These are phyloP conservation scores for Paelopatides confundens DNA, from an alignment of 53 echinoderm and acorn worm genomes.

Conservation along the genomic window DNA sequence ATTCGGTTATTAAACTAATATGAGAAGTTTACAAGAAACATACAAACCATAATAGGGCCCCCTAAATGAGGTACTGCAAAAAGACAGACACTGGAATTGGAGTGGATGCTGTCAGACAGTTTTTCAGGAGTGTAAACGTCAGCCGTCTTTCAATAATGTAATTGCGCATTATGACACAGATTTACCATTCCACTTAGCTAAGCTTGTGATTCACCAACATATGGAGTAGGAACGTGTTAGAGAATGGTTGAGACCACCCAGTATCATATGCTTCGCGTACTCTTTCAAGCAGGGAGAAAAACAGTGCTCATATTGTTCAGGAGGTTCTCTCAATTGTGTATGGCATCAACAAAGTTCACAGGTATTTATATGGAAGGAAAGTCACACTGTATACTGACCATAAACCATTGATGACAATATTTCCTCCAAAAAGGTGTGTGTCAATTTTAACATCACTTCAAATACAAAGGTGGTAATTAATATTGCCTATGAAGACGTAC, in stretches of 20 bases:
- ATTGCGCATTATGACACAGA: neutral
- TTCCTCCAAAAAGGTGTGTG: slow-evolving; percentile 8
- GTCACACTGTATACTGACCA: slow-evolving; percentile 59
- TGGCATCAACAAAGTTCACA: slow-evolving; percentile 48
- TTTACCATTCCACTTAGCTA: neutral
- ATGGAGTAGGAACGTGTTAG: neutral
- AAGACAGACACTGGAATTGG: slow-evolving; percentile 27
- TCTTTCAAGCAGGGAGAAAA: too few relatives aligned
- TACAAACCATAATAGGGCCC: neutral
- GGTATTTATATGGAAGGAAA: slow-evolving; percentile 57
- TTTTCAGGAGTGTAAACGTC: too few relatives aligned
- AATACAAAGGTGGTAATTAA: slow-evolving; percentile 47
- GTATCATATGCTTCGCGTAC: neutral
- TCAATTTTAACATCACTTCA: slow-evolving; percentile 37
- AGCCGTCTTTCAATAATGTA: neutral
- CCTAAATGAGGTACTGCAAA: slow-evolving; percentile 20
- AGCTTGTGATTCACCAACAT: too few relatives aligned
- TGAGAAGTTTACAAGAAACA: slow-evolving; percentile 37
- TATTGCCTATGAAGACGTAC: slow-evolving; percentile 49
- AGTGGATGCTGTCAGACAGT: too few relatives aligned
- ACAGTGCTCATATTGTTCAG: slow-evolving; percentile 55
- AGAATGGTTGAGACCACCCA: neutral
- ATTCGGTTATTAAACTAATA: slow-evolving; percentile 40
- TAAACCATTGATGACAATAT: slow-evolving; percentile 22
- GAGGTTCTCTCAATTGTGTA: slow-evolving; percentile 41